Evolutionary conservation across 2,888 invertebrate genomes (phyloP).

Genomic region (Philereme transversata): DNA sequence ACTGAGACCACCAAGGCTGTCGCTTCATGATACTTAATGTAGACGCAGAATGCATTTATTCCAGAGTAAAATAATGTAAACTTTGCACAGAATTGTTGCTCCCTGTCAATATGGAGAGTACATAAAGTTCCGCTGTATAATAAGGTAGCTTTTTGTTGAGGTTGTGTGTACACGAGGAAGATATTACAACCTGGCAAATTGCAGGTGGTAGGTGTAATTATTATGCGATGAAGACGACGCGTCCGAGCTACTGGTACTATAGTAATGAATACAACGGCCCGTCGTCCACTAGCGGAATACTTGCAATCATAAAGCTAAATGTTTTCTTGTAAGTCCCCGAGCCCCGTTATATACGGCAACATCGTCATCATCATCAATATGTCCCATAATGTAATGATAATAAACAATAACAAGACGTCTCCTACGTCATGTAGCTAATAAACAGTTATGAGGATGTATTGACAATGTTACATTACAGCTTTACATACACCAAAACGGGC

Average conservation of each 20-base stretch:
- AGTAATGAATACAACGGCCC: constrained; percentile 56
- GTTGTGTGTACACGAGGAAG: constrained; percentile 33
- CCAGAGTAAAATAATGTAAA: constrained; percentile 28
- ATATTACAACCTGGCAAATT: constrained; percentile 49
- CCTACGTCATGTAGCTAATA: constrained; percentile 11
- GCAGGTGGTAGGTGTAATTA: constrained; percentile 57
- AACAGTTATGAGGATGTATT: constrained; percentile 17
- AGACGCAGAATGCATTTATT: constrained; percentile 37
- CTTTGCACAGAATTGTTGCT: constrained; percentile 28
- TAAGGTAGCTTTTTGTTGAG: constrained; percentile 33
- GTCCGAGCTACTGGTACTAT: constrained; percentile 45
- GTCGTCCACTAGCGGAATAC: constrained; percentile 55
- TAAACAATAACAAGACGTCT: constrained; percentile 30
- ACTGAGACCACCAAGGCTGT: constrained; percentile 59
- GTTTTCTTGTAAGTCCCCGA: constrained; percentile 49
- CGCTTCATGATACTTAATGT: constrained; percentile 37
- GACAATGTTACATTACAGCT: constrained; percentile 18
- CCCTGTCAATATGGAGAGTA: constrained; percentile 26
- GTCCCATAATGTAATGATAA: constrained; percentile 36
- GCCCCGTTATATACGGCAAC: constrained; percentile 45
- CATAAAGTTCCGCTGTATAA: constrained; percentile 29
- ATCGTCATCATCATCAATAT: constrained; percentile 32
- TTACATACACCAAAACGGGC: background rate
- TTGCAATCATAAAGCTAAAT: constrained; percentile 62
- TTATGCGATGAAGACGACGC: constrained; percentile 57